These are phyloP conservation scores for Burhinus bistriatus DNA, from an alignment of 2,113 vertebrate genomes.

Conservation along the genomic window DNA sequence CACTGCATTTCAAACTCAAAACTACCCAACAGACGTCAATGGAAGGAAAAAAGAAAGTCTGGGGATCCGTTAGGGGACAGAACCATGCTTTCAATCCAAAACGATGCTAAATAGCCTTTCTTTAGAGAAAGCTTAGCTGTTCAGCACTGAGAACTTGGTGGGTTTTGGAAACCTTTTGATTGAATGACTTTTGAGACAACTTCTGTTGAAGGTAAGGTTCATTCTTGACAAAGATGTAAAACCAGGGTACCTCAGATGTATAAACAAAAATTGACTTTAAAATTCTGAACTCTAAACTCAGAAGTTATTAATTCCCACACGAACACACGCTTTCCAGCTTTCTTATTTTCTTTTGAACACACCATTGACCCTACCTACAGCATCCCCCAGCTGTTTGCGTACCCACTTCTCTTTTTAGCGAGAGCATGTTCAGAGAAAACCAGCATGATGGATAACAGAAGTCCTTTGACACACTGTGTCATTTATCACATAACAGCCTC, in stretches of 20 bases:
- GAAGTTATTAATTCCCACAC: background rate
- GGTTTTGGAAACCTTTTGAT: background rate
- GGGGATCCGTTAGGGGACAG: background rate
- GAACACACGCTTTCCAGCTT: background rate
- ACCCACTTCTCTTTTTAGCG: background rate
- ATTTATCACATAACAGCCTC: slow-evolving; percentile 80
- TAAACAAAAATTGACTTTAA: background rate
- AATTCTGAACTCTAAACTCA: background rate
- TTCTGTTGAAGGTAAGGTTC: background rate
- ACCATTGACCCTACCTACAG: background rate
- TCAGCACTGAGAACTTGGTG: background rate
- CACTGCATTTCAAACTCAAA: background rate
- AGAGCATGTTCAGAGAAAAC: slow-evolving; percentile 40
- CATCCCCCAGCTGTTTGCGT: background rate
- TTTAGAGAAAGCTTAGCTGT: background rate
- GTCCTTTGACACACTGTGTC: slow-evolving; percentile 75
- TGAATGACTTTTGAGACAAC: background rate
- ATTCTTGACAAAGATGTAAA: background rate
- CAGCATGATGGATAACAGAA: slow-evolving; percentile 78
- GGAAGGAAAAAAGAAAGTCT: background rate
- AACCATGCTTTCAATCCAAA: background rate
- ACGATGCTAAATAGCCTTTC: background rate
- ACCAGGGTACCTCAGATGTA: background rate
- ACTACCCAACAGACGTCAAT: background rate
- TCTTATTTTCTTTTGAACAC: background rate